phyloP scores from a whole-genome alignment of 2,113 vertebrate species.

The Phyllostomus hastatus region DNA sequence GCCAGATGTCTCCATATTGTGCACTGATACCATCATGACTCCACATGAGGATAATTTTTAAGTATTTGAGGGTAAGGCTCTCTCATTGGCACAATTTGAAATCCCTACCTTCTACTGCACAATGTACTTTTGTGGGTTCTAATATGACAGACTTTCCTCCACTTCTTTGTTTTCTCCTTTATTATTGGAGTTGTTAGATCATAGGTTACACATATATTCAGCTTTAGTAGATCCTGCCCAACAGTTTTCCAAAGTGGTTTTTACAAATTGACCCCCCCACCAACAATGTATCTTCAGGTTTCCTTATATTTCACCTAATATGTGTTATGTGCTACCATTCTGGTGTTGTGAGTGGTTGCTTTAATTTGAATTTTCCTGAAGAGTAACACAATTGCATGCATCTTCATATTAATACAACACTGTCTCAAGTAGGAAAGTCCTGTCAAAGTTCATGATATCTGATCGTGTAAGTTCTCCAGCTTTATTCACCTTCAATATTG shows the following conservation, averaged over 20 bases:
- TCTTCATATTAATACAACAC: background rate
- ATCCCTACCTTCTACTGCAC: background rate
- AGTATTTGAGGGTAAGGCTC: background rate
- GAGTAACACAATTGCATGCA: background rate
- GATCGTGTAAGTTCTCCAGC: background rate
- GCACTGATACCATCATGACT: background rate
- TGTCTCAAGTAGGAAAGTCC: background rate
- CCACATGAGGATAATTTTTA: background rate
- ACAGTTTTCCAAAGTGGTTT: background rate
- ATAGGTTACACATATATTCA: background rate
- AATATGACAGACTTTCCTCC: background rate
- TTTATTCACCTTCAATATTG: background rate
- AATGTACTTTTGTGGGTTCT: background rate
- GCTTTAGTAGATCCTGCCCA: background rate
- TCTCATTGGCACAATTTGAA: background rate
- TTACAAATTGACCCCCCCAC: background rate
- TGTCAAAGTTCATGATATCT: background rate
- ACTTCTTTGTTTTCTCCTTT: background rate
- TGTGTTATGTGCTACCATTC: background rate
- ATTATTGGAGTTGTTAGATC: background rate
- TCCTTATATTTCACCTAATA: background rate
- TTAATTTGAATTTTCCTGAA: background rate
- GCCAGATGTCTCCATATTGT: background rate
- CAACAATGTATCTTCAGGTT: background rate
- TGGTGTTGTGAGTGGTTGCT: background rate